Evolutionary conservation across 2,888 invertebrate species (phyloP).

Genomic region (Apodemia hepburni): DNA sequence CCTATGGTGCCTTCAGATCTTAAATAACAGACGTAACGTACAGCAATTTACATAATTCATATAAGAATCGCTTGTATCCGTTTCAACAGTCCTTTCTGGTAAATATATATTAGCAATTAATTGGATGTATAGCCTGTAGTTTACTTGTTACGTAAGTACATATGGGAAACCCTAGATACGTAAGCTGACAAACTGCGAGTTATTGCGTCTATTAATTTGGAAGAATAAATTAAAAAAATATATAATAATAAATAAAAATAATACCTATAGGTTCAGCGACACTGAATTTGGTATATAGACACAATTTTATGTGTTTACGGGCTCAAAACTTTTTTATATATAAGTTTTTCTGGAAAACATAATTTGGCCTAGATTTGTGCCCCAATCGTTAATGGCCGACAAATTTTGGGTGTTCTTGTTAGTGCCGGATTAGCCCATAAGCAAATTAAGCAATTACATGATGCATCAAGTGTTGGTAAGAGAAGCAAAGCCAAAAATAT

Average conservation of each 20-base stretch:
- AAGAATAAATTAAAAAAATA: not conserved
- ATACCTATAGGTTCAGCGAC: too few relatives aligned
- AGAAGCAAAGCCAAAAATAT: too few relatives aligned
- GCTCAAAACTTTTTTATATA: too few relatives aligned
- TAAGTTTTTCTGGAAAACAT: too few relatives aligned
- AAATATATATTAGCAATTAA: slow-evolving; percentile 25
- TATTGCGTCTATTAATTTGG: not conserved
- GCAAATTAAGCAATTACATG: too few relatives aligned
- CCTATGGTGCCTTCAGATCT: not conserved
- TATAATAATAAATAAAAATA: not conserved
- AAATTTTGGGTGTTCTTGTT: too few relatives aligned
- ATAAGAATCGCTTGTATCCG: slow-evolving; percentile 32
- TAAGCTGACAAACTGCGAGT: not conserved
- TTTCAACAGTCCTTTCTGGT: slow-evolving; percentile 38
- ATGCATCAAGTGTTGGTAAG: too few relatives aligned
- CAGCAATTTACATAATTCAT: slow-evolving; percentile 32
- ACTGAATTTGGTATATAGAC: too few relatives aligned
- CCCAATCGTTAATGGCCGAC: too few relatives aligned
- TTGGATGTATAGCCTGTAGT: slow-evolving; percentile 1
- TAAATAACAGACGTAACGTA: not conserved
- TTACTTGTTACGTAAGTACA: not conserved
- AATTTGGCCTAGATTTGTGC: too few relatives aligned
- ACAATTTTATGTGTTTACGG: too few relatives aligned
- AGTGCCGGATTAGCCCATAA: too few relatives aligned
- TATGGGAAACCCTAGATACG: not conserved